These are phyloP conservation scores for Borostomias antarcticus DNA, from an alignment of 2,797 vertebrate genomes.

Conservation along the genomic window DNA sequence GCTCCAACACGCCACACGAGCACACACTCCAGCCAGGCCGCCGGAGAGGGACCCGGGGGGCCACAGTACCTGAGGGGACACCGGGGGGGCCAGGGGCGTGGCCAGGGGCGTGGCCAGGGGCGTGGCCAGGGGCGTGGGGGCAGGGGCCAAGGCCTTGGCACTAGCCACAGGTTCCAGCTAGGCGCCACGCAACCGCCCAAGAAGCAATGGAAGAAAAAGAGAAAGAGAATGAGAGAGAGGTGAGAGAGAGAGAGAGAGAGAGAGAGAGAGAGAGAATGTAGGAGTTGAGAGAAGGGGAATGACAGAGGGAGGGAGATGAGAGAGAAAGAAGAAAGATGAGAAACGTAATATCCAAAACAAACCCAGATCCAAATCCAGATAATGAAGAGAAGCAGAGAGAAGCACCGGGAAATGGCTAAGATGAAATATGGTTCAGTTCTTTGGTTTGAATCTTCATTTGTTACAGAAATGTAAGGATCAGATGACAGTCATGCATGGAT, in stretches of 20 bases:
- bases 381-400: not conserved
- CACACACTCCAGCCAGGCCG: slow-evolving; percentile 82
- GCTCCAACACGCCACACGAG: slow-evolving; percentile 84
- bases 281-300: not conserved
- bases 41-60: slow-evolving; percentile 66
- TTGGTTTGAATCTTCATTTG: too few species aligned
- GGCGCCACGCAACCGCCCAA: slow-evolving; percentile 45
- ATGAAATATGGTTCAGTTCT: too few species aligned
- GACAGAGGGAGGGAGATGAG: slow-evolving; percentile 22
- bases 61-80: slow-evolving; percentile 83
- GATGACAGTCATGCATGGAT: not conserved
- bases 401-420: too few species aligned
- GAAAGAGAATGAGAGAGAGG: slow-evolving; percentile 38
- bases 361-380: not conserved
- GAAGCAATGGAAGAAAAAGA: slow-evolving; percentile 55
- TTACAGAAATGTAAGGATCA: not conserved
- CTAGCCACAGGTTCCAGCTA: slow-evolving; percentile 83
- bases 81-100: slow-evolving; percentile 39
- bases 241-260: slow-evolving; percentile 36
- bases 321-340: not conserved
- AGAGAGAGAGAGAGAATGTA: slow-evolving; percentile 34
- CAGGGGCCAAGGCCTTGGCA: slow-evolving; percentile 52
- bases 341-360: not conserved
- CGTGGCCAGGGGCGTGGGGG: slow-evolving; percentile 2
- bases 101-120: slow-evolving; percentile 18